These are phyloP conservation scores for Amphipyra berbera DNA, from an alignment of 2,888 invertebrate species.

Conservation along the genomic window DNA sequence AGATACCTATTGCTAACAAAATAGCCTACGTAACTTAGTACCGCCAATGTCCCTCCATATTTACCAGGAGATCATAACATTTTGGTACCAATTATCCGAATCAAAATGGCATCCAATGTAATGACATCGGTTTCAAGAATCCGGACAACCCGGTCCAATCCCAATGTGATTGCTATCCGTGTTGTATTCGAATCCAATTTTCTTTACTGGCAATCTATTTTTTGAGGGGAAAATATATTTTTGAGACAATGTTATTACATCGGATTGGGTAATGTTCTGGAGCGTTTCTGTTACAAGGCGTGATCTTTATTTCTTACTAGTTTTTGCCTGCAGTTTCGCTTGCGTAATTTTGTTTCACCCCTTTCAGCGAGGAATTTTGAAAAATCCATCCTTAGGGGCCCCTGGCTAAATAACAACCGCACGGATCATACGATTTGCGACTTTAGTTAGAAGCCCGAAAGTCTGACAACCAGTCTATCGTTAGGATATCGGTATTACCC, in stretches of 20 bases:
- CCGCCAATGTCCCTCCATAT: constrained; percentile 10
- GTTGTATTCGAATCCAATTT: constrained; percentile 62
- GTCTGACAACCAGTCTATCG: no score
- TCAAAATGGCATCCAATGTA: constrained; percentile 51
- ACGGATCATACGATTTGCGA: no score
- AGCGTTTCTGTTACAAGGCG: not conserved
- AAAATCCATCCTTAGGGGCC: no score
- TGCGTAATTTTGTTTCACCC: no score
- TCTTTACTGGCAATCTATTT: constrained; percentile 56
- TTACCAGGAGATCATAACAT: constrained; percentile 24
- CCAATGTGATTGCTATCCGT: constrained; percentile 55
- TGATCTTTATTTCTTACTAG: not conserved
- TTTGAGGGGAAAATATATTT: constrained; percentile 51
- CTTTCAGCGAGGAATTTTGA: no score
- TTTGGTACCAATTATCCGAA: constrained; percentile 47
- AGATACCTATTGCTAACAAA: no score
- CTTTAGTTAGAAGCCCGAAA: no score
- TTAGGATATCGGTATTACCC: no score
- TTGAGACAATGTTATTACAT: constrained; percentile 46
- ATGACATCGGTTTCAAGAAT: constrained; percentile 52
- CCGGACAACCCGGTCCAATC: constrained; percentile 47
- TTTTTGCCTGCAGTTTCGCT: no score
- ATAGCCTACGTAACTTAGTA: no score
- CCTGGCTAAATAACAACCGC: no score
- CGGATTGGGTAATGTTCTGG: constrained; percentile 34